A percentile compares a stretch with the other conserved stretches of the same genome.
These are phyloP conservation scores for Okamejei kenojei DNA, from an alignment of 2,797 vertebrate species.

Conservation along the genomic window DNA sequence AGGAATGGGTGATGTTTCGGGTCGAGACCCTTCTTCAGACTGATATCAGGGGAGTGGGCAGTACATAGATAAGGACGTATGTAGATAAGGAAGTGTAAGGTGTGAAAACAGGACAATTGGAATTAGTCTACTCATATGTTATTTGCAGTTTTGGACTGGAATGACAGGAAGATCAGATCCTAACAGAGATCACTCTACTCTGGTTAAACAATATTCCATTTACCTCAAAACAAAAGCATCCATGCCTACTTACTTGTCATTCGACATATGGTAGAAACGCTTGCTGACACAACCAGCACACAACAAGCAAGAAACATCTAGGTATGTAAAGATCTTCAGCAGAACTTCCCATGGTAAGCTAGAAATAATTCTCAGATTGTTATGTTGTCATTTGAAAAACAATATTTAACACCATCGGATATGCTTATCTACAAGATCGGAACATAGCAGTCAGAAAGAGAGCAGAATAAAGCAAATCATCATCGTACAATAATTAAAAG, in stretches of 20 bases:
- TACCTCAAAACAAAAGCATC: background rate
- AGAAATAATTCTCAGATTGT: constrained; percentile 15
- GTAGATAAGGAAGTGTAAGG: too few species aligned
- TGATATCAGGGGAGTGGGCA: too few species aligned
- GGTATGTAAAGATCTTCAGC: constrained; percentile 70
- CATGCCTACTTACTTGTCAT: constrained; percentile 69
- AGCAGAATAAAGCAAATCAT: background rate
- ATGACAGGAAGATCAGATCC: background rate
- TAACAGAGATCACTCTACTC: background rate
- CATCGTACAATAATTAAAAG: background rate
- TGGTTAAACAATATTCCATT: background rate
- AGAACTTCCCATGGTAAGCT: constrained; percentile 55
- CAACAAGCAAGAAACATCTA: constrained; percentile 69
- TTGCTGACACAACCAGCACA: constrained; percentile 66
- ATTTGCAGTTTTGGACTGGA: background rate
- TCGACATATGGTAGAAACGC: constrained; percentile 65
- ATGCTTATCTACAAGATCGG: background rate
- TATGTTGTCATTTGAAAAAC: background rate
- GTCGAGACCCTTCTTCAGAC: too few species aligned
- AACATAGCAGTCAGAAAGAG: background rate
- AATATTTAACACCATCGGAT: background rate
- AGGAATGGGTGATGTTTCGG: too few species aligned
- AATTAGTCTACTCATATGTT: background rate
- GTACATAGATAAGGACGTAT: too few species aligned
- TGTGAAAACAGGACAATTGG: too few species aligned